Evolutionary conservation across 2,888 invertebrate genomes (phyloP), one percentile per base, ranked within the genome.

Genomic region (Hypsopygia costalis): DNA sequence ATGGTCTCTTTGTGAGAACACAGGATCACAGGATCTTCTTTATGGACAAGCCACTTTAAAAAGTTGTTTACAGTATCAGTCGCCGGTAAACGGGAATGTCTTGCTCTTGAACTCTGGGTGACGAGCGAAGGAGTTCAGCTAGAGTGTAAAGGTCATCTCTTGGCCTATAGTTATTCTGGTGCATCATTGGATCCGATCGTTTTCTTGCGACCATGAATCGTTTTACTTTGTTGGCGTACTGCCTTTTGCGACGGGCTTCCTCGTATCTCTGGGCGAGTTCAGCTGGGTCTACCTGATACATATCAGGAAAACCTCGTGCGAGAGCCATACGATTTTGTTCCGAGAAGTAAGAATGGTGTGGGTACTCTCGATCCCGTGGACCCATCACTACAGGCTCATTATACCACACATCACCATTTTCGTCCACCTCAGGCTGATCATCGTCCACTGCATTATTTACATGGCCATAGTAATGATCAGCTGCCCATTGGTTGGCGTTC

Each of bases 161-260:
- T 47, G 90, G 85, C 43, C 87, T 62, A 58, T 86, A 87, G 57
- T 65, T 77, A 46, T 82, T 83, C 58, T 86, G 86, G 51, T 77
- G 83, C 59, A 76, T 64, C 70, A 79, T 69, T 25, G 69, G 62
- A 38, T 86, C 87, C 0, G 89, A 81, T 4, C 86, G 85, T 66
- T 91, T 92, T 58, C 90, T 86, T 11, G 92, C 89, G 0, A 92
- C 91, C 91, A 92, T 91, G 62, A 91, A 92, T 28, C 92, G 82
- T 68, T 92, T 92, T 69, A 87, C 68, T 53, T 86, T 87, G 56
- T 85, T 87, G 5, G 81, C 79, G 50, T 89, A 89, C 47, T 85
- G 81, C 51, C 87, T 72, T 58, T 89, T 89, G 52, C 87, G 89
- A 34, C 88, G 88, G 25, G 74, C 83, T 48, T 89, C 88, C 49